These are phyloP conservation scores for Isotomurus palustris DNA, from an alignment of 2,888 invertebrate species.

Conservation along the genomic window DNA sequence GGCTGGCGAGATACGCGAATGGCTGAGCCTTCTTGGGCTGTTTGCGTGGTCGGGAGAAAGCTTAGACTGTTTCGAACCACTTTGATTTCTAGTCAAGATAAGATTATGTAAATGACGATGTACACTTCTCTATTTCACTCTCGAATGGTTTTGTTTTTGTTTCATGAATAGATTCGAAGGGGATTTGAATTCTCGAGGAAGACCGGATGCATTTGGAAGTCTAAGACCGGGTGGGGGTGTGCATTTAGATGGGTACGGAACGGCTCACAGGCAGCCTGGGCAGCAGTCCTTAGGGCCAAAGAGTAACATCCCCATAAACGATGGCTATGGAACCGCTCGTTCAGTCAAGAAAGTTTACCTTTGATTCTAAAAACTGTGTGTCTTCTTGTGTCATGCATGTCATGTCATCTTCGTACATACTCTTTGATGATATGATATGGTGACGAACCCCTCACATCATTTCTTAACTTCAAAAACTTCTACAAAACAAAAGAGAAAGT, in stretches of 20 bases:
- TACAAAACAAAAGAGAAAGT: too few species aligned
- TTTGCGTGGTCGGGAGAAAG: too few species aligned
- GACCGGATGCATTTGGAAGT: constrained; percentile 45
- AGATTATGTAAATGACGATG: constrained; percentile 8
- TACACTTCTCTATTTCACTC: background rate
- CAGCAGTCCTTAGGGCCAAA: constrained; percentile 25
- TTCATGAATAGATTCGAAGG: constrained; percentile 40
- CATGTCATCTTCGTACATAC: background rate
- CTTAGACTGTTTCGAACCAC: too few species aligned
- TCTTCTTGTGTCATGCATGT: constrained; percentile 14
- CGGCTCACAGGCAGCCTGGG: constrained; percentile 41
- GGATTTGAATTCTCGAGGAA: constrained; percentile 36
- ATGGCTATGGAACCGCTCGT: constrained; percentile 45
- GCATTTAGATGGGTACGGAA: constrained; percentile 45
- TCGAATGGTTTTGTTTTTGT: too few species aligned
- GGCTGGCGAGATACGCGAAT: too few species aligned
- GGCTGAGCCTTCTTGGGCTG: too few species aligned
- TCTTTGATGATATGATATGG: background rate
- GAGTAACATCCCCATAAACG: constrained; percentile 41
- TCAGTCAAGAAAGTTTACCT: constrained; percentile 47
- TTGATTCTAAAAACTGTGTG: constrained; percentile 40
- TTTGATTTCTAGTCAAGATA: background rate
- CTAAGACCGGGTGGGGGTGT: constrained; percentile 45
- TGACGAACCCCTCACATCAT: background rate
- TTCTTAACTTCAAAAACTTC: background rate